Base-by-base conservation (phyloP, 2,113 vertebrate genomes). In the Pachycephala philippinensis region DNA sequence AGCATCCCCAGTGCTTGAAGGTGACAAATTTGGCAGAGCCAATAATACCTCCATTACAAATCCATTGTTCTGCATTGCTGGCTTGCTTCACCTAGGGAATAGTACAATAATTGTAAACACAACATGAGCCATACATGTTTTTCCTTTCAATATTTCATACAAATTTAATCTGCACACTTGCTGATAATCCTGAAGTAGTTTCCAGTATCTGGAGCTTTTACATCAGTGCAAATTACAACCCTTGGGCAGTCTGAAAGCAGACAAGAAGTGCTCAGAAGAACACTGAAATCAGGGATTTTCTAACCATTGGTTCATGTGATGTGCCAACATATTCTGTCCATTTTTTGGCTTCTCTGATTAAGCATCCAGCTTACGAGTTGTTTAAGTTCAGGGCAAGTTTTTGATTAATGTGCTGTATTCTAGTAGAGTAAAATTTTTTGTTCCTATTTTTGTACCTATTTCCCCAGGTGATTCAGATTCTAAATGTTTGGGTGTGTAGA, bases 401-500 rank as follows among this genome's bases (percentile, higher is more conserved):
- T 69, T 50, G 17, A 53, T 56, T 21, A 60, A 19, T 33, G 11
- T 54, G 11, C 40, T 66, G 6, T 72, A 37, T 82, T 87, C 18
- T 60, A 64, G 20, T 20, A 79, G 15, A 75, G 6, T 28, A 9
- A 64, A 39, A 8, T 56, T 60, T 60, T 71, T 77, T 9, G 1
- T 65, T 88, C 24, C 11, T 33, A 40, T 71, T 71, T 71, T 71
- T 76, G 54, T 26, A 84, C 35, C 19, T 89, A 35, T 91, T 83
- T 81, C 60, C 61, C 31, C 87, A 98, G 97, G 95, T 98, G 86
- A 98, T 97, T 71, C 97, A 96, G 18, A 97, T 91, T 76, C 89
- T 98, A 47, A 97, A 95, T 88, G 96, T 97, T 72, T 97, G 96
- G 95, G 95, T 98, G 39, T 78, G 42, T 28, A 97, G 97, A 87